Evolutionary conservation across 2,888 invertebrate species (phyloP), one percentile per base, ranked within the genome.

Genomic region (Machimus rusticus): DNA sequence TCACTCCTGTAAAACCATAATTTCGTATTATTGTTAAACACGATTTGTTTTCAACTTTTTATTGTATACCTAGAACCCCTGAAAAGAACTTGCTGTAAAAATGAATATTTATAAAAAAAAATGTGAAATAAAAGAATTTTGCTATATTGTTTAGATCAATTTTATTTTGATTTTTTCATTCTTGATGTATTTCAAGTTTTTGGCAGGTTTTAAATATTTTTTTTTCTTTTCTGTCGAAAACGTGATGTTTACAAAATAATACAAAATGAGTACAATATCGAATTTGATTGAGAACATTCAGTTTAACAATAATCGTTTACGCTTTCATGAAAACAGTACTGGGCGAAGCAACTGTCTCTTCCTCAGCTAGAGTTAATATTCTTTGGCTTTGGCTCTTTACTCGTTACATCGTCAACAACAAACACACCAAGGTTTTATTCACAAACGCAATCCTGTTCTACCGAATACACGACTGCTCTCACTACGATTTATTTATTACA

Each of bases 151-250:
- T 85, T 74, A 74, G 28, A 85, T 55, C 74, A 85, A 74, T 85
- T 85, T 85, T 85, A 85, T 85, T 85, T 85, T 85, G 37, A 37
- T 85, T 43, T 85, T 85, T 74, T 74, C 74, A 23, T 74, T 85
- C 46, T 85, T 31, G 57, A 66, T 84, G 34, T 66, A 66, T 66
- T 57, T 74, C 43, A 85, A 46, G 23, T 85, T 85, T 85, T 85
- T 74, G 85, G 74, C 74, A 74, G 74, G 66, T 74, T 74, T 85
- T 31, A 74, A 84, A 66, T n/a, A 55, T 81, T 66, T 66, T 57
- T 82, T 57, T 57, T 82, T 51, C 51, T 82, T 81, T 82, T 82
- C 66, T 82, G 39, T 82, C 66, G 82, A 82, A 66, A 82, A 57
- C 79, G 31, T 46, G 43, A 79, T 79, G 23, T 28, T 79, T 28